Conservation (phyloP, 2,113 vertebrate genomes). For the Pelvicachromis taeniatus region DNA sequence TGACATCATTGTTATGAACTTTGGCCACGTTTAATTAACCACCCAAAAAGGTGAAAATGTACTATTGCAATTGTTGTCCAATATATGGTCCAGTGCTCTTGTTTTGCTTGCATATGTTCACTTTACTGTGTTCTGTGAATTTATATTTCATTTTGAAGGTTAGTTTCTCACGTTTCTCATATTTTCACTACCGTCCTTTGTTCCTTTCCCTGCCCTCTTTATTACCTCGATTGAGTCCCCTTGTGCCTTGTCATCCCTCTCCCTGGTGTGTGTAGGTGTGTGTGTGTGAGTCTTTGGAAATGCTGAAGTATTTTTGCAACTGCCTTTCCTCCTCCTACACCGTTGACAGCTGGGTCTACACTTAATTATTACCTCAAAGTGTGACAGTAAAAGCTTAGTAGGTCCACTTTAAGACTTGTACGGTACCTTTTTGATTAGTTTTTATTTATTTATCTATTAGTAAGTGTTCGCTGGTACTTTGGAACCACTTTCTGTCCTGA, state of each 20-base stretch:
- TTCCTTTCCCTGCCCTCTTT: neutral
- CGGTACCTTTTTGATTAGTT: neutral
- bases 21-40: neutral
- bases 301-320: neutral
- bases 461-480: neutral
- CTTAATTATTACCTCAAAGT: neutral
- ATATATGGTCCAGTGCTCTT: neutral
- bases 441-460: neutral
- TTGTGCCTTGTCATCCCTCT: neutral
- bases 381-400: neutral
- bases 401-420: neutral
- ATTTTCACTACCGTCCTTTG: neutral
- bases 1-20: neutral
- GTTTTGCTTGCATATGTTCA: neutral
- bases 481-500: neutral
- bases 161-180: neutral
- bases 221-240: neutral
- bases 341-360: neutral
- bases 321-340: neutral
- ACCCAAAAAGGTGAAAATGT: neutral
- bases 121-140: neutral
- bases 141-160: neutral
- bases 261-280: neutral
- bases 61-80: neutral
- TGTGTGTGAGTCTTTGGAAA: neutral